These are phyloP conservation scores for Drosophila murphyi DNA, from an alignment of 1,140 invertebrate genomes.

Conservation along the genomic window DNA sequence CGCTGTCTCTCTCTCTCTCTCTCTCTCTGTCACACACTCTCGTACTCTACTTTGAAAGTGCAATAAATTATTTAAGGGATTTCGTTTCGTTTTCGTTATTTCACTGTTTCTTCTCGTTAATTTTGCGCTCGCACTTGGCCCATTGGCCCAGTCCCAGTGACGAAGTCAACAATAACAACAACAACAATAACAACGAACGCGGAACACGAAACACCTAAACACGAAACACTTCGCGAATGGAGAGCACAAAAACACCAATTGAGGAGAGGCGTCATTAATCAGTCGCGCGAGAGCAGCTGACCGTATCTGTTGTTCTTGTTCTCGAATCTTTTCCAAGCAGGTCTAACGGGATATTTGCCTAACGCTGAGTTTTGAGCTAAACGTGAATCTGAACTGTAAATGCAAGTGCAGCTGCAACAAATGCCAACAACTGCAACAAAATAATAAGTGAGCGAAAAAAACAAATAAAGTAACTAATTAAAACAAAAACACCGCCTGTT, in stretches of 20 bases:
- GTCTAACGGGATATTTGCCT: background rate
- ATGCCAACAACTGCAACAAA: constrained; percentile 23
- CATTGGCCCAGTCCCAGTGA: constrained; percentile 59
- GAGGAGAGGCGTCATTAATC: constrained; percentile 30
- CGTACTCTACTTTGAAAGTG: constrained; percentile 40
- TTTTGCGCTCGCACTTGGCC: constrained; percentile 56
- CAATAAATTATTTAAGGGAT: constrained; percentile 76
- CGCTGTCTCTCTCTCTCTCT: background rate
- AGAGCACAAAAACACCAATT: background rate
- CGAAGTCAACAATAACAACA: constrained; percentile 55
- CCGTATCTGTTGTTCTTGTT: constrained; percentile 40
- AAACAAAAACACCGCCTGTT: background rate
- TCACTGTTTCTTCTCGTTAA: constrained; percentile 32
- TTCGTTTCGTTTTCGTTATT: constrained; percentile 63
- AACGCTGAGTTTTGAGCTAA: constrained; percentile 15
- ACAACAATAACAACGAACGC: constrained; percentile 28
- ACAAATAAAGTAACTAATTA: background rate
- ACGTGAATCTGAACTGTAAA: background rate
- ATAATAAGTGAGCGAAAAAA: constrained; percentile 5
- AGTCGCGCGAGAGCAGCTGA: constrained; percentile 72
- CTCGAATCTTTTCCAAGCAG: constrained; percentile 9
- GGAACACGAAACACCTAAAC: constrained; percentile 39
- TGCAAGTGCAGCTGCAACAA: constrained; percentile 10
- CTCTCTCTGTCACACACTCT: constrained; percentile 4
- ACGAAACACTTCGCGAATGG: constrained; percentile 16